Conservation (phyloP, 2,113 vertebrate genomes). For the Leiothrix lutea region DNA sequence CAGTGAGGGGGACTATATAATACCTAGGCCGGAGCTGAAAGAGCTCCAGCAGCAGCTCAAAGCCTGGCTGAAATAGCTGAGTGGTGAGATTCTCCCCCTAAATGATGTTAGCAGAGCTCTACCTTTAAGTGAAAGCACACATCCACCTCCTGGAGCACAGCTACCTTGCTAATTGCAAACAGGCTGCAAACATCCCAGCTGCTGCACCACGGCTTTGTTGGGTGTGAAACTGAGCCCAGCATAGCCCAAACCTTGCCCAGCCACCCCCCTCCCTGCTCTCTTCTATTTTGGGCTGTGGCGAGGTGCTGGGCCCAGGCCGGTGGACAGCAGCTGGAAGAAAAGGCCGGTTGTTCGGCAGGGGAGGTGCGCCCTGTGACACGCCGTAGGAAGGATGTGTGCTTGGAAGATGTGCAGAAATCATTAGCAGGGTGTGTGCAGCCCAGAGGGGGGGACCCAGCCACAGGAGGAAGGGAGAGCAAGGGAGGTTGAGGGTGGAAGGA, state of each 20-base stretch:
- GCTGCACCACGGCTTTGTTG: neutral
- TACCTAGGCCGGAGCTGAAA: neutral
- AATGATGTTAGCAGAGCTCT: neutral
- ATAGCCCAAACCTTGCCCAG: neutral
- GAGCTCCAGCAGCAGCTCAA: neutral
- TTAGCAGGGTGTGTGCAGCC: neutral
- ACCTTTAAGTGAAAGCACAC: neutral
- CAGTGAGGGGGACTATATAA: neutral
- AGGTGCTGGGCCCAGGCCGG: neutral
- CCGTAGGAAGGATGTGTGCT: neutral
- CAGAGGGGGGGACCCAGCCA: neutral
- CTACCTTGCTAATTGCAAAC: neutral
- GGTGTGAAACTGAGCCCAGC: neutral
- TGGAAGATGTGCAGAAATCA: slow-evolving; percentile 22
- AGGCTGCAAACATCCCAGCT: neutral
- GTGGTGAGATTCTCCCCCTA: neutral
- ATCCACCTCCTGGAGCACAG: neutral
- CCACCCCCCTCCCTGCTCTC: neutral
- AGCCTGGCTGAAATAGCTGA: neutral
- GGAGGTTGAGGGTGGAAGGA: neutral
- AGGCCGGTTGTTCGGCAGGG: neutral
- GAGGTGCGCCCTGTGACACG: neutral
- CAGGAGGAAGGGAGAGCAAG: neutral
- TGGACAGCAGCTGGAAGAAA: slow-evolving; percentile 29
- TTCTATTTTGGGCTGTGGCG: slow-evolving; percentile 13